Conservation (phyloP, 2,797 vertebrate species). For the Spatula clypeata region DNA sequence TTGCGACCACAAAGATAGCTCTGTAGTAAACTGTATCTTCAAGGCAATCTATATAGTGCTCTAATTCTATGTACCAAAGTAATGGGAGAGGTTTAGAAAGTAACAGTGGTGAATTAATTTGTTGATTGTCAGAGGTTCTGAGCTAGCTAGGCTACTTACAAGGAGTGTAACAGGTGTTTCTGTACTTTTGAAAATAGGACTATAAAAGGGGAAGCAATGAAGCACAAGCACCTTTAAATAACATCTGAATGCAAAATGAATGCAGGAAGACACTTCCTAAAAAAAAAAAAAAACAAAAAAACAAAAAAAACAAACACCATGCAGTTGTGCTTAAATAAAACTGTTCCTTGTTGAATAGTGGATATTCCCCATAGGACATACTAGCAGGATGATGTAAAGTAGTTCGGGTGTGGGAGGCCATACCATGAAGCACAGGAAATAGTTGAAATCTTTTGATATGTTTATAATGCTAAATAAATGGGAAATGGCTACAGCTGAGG, state of each 20-base stretch:
- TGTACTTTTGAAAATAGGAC: not conserved
- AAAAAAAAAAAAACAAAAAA: not conserved
- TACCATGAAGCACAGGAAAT: slow-evolving; percentile 86
- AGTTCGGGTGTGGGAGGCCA: slow-evolving; percentile 82
- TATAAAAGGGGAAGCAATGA: not conserved
- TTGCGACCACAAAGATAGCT: not conserved
- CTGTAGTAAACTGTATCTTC: not conserved
- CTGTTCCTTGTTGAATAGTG: slow-evolving; percentile 73
- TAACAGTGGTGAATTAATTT: not conserved
- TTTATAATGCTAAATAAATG: slow-evolving; percentile 84
- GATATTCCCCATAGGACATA: slow-evolving; percentile 81
- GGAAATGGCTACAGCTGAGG: slow-evolving; percentile 72
- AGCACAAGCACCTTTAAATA: not conserved
- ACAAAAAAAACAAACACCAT: not conserved
- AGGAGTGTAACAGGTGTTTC: not conserved
- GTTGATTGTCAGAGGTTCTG: not conserved
- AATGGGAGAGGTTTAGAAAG: not conserved
- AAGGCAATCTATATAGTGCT: not conserved
- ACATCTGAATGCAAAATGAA: slow-evolving; percentile 18
- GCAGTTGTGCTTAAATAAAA: slow-evolving; percentile 72
- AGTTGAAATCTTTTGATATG: slow-evolving; percentile 83
- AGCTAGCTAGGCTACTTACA: not conserved
- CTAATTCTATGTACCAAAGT: not conserved
- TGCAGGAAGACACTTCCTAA: slow-evolving; percentile 7
- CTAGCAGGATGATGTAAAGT: slow-evolving; percentile 84